phyloP scores from a whole-genome alignment of 2,888 invertebrate genomes.

The Phania funesta region DNA sequence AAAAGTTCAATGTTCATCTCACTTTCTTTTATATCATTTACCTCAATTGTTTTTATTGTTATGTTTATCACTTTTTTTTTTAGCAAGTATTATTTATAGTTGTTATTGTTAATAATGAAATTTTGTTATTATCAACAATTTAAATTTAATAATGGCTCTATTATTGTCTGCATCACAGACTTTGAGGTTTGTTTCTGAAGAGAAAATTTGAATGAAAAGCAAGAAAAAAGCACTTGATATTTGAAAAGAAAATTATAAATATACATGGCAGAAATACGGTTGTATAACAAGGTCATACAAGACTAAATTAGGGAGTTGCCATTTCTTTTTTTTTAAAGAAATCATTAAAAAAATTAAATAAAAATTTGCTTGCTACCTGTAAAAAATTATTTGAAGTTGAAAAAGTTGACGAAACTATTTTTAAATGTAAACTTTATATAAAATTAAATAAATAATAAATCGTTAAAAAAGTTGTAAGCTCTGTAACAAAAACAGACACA shows the following conservation, averaged over 20 bases:
- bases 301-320: neutral
- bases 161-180: slow-evolving; percentile 31
- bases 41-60: neutral
- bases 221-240: neutral
- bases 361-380: no score
- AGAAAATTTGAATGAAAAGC: neutral
- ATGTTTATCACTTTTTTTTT: slow-evolving; percentile 3
- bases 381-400: no score
- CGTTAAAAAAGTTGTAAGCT: no score
- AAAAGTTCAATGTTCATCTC: slow-evolving; percentile 48
- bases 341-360: no score
- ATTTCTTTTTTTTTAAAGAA: no score
- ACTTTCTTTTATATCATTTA: slow-evolving; percentile 30
- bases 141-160: slow-evolving; percentile 31
- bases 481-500: no score
- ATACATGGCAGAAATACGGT: neutral
- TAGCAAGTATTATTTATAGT: neutral
- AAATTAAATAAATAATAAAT: no score
- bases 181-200: neutral
- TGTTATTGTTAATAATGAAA: neutral
- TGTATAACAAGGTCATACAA: slow-evolving; percentile 23
- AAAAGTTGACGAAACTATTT: no score
- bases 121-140: slow-evolving; percentile 2
- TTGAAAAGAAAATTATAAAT: neutral
- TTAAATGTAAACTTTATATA: no score